Evolutionary conservation across 2,797 vertebrate genomes (phyloP).

Genomic region (Takifugu rubripes): DNA sequence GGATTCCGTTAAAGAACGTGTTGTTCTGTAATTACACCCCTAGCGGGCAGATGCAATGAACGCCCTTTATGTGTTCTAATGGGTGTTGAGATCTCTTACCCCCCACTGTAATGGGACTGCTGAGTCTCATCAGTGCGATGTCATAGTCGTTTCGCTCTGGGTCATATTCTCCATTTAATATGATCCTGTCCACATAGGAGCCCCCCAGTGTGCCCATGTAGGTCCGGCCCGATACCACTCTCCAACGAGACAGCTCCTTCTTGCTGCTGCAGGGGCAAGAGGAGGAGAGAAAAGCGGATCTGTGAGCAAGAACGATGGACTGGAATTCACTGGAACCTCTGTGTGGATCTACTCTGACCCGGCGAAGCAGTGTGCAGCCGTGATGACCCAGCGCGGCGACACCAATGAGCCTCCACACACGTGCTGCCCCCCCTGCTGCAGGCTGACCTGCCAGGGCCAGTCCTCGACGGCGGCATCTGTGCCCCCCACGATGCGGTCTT

Average conservation of each 20-base stretch:
- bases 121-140: conserved; percentile 84
- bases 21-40: conserved; percentile 22
- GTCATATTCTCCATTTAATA: conserved; percentile 61
- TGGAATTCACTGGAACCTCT: conserved; percentile 34
- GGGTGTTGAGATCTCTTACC: conserved; percentile 60
- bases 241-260: conserved; percentile 76
- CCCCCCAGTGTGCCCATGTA: conserved; percentile 57
- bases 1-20: not conserved
- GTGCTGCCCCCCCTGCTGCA: conserved; percentile 81
- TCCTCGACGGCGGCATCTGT: conserved; percentile 69
- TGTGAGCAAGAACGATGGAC: not conserved
- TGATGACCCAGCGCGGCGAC: conserved; percentile 79
- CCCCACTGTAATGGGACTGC: conserved; percentile 70
- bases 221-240: conserved; percentile 73
- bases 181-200: conserved; percentile 79
- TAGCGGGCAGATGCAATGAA: conserved; percentile 33
- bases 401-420: conserved; percentile 88
- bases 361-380: conserved; percentile 88
- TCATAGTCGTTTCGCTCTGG: conserved; percentile 74
- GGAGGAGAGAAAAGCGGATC: not conserved
- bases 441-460: conserved; percentile 92
- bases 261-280: conserved; percentile 41
- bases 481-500: conserved; percentile 83
- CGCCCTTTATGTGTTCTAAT: not conserved
- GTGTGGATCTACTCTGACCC: conserved; percentile 68